phyloP scores from a whole-genome alignment of 2,113 vertebrate genomes.

The Oryzias woworae region DNA sequence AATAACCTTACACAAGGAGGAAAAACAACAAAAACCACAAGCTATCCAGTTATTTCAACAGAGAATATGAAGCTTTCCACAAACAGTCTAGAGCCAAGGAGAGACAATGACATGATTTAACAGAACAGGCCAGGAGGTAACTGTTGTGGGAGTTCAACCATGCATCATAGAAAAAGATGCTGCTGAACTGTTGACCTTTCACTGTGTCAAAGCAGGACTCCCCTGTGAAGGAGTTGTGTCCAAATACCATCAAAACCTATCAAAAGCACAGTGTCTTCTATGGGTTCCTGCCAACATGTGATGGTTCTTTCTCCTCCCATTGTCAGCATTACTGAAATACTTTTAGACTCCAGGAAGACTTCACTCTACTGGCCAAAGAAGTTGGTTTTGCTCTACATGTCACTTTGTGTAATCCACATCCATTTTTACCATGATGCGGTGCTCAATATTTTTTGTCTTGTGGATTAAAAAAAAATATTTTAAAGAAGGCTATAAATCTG shows the following conservation, averaged over 20 bases:
- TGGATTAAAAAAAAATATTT: no score
- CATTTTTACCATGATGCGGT: background rate
- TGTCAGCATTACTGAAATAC: conserved; percentile 64
- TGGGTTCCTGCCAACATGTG: conserved; percentile 8
- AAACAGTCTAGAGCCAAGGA: conserved; percentile 3
- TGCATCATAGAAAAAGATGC: conserved; percentile 10
- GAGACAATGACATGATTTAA: conserved; percentile 1
- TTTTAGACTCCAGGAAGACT: conserved; percentile 60
- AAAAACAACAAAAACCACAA: conserved; percentile 8
- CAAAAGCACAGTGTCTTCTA: conserved; percentile 21
- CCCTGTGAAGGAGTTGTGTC: conserved; percentile 21
- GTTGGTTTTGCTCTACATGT: conserved; percentile 8
- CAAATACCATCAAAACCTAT: conserved; percentile 45
- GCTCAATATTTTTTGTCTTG: no score
- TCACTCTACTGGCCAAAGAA: conserved; percentile 61
- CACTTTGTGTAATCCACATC: background rate
- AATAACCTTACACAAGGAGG: conserved; percentile 5
- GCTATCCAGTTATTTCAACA: conserved; percentile 10
- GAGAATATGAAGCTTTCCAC: background rate
- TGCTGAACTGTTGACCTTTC: conserved; percentile 44
- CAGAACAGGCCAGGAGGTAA: background rate
- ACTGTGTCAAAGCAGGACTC: conserved; percentile 16
- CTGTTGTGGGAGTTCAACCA: background rate
- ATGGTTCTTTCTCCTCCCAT: conserved; percentile 42
- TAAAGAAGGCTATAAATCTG: no score